Evolutionary conservation across 1,140 invertebrate species (phyloP).

Genomic region (Papilio helenus): DNA sequence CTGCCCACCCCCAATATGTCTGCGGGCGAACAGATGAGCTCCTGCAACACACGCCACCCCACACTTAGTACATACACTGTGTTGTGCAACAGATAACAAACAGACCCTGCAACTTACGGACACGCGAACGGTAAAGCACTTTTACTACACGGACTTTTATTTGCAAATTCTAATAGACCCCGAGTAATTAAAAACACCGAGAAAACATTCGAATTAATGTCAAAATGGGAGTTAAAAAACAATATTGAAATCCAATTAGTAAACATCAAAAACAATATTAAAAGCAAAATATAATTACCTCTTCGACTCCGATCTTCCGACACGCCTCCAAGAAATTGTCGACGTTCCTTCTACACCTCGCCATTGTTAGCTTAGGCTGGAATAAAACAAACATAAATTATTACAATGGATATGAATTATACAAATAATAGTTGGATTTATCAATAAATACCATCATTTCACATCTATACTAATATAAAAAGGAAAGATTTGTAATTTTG

Average conservation of each 20-base stretch:
- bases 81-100: slow-evolving; percentile 67
- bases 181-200: neutral
- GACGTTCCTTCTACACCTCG: slow-evolving; percentile 95
- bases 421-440: too few species aligned
- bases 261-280: neutral
- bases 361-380: slow-evolving; percentile 96
- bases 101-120: slow-evolving; percentile 67
- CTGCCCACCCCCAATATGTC: slow-evolving; percentile 84
- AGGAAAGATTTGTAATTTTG: too few species aligned
- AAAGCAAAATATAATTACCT: slow-evolving; percentile 85
- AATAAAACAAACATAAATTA: slow-evolving; percentile 61
- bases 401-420: neutral
- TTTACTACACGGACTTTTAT: neutral
- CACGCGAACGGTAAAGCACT: slow-evolving; percentile 40
- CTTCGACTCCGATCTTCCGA: slow-evolving; percentile 95
- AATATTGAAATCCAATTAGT: neutral
- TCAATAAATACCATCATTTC: too few species aligned
- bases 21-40: slow-evolving; percentile 88
- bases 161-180: neutral
- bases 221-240: neutral
- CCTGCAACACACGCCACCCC: slow-evolving; percentile 88
- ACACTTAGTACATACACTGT: slow-evolving; percentile 69
- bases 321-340: slow-evolving; percentile 98
- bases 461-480: too few species aligned
- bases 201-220: neutral